These are phyloP conservation scores for Spilosoma lubricipeda DNA, from an alignment of 2,888 invertebrate genomes.

Conservation along the genomic window DNA sequence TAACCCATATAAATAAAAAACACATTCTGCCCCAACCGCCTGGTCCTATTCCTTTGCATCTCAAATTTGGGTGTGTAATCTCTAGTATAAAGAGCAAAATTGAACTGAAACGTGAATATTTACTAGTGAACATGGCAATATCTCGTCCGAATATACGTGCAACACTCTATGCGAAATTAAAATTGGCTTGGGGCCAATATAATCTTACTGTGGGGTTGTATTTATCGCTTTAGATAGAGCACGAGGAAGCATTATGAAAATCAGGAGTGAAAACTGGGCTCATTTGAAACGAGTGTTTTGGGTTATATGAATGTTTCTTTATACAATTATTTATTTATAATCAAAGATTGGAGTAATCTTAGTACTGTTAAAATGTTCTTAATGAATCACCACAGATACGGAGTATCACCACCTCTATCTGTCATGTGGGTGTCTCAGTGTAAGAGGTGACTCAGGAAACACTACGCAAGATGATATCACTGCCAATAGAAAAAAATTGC, in stretches of 20 bases:
- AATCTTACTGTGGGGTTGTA: constrained; percentile 70
- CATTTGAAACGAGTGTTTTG: constrained; percentile 8
- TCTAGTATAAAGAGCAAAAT: constrained; percentile 51
- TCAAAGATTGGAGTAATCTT: too few species aligned
- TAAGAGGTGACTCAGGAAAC: too few species aligned
- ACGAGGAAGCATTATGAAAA: constrained; percentile 49
- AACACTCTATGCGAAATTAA: constrained; percentile 75
- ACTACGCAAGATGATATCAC: too few species aligned
- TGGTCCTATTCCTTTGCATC: constrained; percentile 38
- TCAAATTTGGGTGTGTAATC: constrained; percentile 44
- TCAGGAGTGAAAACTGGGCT: constrained; percentile 32
- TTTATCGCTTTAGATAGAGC: constrained; percentile 64
- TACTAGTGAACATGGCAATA: constrained; percentile 60
- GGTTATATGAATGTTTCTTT: not conserved
- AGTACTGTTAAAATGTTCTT: too few species aligned
- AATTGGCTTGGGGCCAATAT: constrained; percentile 79
- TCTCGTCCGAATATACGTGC: constrained; percentile 66
- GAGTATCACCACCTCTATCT: too few species aligned
- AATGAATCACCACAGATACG: too few species aligned
- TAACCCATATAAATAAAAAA: constrained; percentile 44
- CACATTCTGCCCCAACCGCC: constrained; percentile 20
- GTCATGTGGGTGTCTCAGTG: too few species aligned
- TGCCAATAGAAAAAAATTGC: too few species aligned
- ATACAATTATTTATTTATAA: too few species aligned
- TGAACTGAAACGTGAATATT: constrained; percentile 59